phyloP scores from a whole-genome alignment of 1,140 invertebrate genomes.

The Gonatopus flavifemur region DNA sequence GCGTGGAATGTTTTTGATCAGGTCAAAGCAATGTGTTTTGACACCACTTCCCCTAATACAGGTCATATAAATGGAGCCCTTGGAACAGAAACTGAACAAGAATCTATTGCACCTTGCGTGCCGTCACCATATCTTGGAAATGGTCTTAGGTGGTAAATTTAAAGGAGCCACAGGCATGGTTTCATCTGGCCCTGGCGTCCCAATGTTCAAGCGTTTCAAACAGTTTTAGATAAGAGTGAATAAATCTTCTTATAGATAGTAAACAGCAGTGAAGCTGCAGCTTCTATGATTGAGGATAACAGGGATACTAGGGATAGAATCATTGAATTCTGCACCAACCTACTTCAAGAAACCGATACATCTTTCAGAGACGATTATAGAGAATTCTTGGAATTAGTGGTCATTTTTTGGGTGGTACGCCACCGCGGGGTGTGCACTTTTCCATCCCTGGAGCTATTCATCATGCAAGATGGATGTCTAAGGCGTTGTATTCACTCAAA shows the following conservation, averaged over 20 bases:
- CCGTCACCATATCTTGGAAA: constrained; percentile 39
- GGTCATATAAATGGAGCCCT: constrained; percentile 27
- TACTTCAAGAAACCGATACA: not conserved
- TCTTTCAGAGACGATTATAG: constrained; percentile 1
- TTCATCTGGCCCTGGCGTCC: constrained; percentile 29
- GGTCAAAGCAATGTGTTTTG: constrained; percentile 19
- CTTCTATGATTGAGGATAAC: constrained; percentile 18
- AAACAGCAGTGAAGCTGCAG: constrained; percentile 10
- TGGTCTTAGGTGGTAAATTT: constrained; percentile 21
- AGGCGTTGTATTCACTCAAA: not conserved
- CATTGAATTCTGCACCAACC: not conserved
- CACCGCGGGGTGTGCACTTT: constrained; percentile 11
- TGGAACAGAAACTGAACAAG: constrained; percentile 32
- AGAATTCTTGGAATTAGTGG: too few species aligned
- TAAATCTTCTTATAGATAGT: constrained; percentile 26
- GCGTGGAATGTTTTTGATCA: constrained; percentile 12
- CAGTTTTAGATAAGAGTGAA: constrained; percentile 17
- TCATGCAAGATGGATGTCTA: not conserved
- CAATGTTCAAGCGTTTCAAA: constrained; percentile 36
- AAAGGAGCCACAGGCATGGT: constrained; percentile 28
- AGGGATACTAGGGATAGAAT: not conserved
- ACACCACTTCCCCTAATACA: constrained; percentile 25
- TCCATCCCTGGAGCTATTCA: not conserved
- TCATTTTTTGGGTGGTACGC: not conserved
- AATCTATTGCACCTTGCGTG: constrained; percentile 37